Evolutionary conservation across 1,140 invertebrate genomes (phyloP).

Genomic region (Yoshiicerus persimilis): DNA sequence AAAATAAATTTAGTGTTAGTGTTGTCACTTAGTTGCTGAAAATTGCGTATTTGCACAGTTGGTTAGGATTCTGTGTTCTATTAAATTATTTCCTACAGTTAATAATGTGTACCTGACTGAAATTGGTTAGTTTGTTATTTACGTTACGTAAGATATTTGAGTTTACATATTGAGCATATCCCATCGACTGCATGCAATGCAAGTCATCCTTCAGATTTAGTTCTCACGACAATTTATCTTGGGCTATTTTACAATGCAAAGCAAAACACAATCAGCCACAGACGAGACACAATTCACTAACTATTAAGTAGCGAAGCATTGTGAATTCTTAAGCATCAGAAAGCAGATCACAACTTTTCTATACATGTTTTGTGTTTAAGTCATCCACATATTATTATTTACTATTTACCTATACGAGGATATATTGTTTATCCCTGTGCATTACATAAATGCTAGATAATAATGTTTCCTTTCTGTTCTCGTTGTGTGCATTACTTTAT

Average conservation of each 20-base stretch:
- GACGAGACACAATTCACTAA: not conserved
- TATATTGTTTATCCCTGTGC: not conserved
- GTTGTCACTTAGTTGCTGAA: too few species aligned
- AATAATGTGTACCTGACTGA: not conserved
- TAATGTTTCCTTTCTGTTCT: not conserved
- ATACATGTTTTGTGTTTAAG: not conserved
- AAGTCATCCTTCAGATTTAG: not conserved
- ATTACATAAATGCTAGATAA: not conserved
- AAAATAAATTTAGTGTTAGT: too few species aligned
- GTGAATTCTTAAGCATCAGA: not conserved
- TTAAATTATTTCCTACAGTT: not conserved
- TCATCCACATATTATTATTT: not conserved
- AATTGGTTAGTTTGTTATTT: not conserved
- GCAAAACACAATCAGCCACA: not conserved
- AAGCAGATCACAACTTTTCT: not conserved
- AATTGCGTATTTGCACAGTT: too few species aligned
- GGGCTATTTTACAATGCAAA: not conserved
- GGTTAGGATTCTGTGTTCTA: too few species aligned
- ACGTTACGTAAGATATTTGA: not conserved
- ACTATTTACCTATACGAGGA: not conserved
- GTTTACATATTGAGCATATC: not conserved
- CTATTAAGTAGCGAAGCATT: not conserved
- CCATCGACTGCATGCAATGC: not conserved
- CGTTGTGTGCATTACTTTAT: not conserved
- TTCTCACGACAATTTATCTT: not conserved